Conservation (phyloP, 1,140 invertebrate species). For the Lordiphosa clarofinis region DNA sequence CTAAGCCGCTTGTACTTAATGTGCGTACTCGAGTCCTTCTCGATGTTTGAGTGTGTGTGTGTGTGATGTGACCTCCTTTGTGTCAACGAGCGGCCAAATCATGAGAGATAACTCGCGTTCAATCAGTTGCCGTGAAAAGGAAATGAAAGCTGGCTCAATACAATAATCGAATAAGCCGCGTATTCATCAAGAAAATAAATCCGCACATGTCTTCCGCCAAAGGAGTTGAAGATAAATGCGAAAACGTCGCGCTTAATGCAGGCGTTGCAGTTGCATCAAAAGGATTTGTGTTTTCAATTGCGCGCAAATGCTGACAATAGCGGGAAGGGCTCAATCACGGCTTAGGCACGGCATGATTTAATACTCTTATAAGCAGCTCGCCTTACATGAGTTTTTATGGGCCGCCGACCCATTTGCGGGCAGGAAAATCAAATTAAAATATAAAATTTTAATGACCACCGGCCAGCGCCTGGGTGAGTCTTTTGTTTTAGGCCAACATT, state of each 20-base stretch:
- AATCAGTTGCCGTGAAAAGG: constrained; percentile 62
- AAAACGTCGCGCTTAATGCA: constrained; percentile 27
- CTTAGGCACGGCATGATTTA: constrained; percentile 60
- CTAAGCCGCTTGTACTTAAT: constrained; percentile 56
- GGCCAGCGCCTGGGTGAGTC: constrained; percentile 16
- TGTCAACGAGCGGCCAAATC: constrained; percentile 63
- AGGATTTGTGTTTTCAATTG: constrained; percentile 48
- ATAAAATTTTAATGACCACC: constrained; percentile 72
- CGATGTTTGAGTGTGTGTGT: constrained; percentile 19
- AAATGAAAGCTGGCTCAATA: constrained; percentile 61
- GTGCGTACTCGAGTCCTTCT: constrained; percentile 39
- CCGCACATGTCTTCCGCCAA: constrained; percentile 56
- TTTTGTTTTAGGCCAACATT: constrained; percentile 71
- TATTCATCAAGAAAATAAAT: constrained; percentile 70
- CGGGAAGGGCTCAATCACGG: constrained; percentile 33
- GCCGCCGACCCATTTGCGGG: constrained; percentile 31
- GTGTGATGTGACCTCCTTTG: constrained; percentile 49
- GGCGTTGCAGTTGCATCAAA: constrained; percentile 36
- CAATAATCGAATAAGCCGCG: constrained; percentile 75
- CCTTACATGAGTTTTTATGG: constrained; percentile 52
- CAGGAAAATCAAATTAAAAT: constrained; percentile 77
- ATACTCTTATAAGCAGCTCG: constrained; percentile 57
- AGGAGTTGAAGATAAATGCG: too few relatives aligned
- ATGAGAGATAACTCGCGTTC: constrained; percentile 67
- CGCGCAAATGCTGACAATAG: constrained; percentile 2